Evolutionary conservation across 2,888 invertebrate genomes (phyloP), one percentile per base, ranked within the genome.

Genomic region (Petrophora chlorosata): DNA sequence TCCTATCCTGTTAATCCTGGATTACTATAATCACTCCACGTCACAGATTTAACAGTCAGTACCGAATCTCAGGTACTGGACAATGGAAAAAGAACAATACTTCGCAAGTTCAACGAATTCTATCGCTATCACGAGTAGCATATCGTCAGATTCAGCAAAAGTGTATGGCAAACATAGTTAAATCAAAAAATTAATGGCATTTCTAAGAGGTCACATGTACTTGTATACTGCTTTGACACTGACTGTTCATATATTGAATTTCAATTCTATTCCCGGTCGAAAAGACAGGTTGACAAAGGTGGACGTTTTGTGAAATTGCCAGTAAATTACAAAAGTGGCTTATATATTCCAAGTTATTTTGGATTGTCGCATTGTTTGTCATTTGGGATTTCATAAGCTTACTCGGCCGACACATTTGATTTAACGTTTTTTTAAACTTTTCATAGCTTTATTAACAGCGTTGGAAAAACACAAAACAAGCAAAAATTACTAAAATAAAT

Each of bases 281-380:
- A 8, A 35, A 9, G 12, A 19, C 33, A 34, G 48, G 44, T 55
- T 55, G 59, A 61, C 59, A 59, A 34, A 55, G 59, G 61, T 54
- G n/a, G 28, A 38, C 39, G 33, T 48, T 51, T 44, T 43, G 45
- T 15, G 44, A 46, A 40, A 42, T 42, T 29, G 44, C 14, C 19
- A 40, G 48, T 52, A 41, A 46, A 56, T 52, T 41, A 43, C 26
- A 39, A 38, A 33, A n/a, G 26, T 22, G 48, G 46, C 43, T 47
- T 50, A 46, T 29, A 39, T 22, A 34, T 41, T 36, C n/a, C 41
- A 13, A 25, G 39, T 47, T 46, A 42, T 56, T 49, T 56, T 33
- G 39, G 32, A 47, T 50, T 46, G 43, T 40, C 28, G 33, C 38
- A 34, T 26, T 40, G 43, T 52, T 42, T 49, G 43, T 53, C 41